Evolutionary conservation across 1,140 invertebrate genomes (phyloP).

Genomic region (Cylas formicarius): DNA sequence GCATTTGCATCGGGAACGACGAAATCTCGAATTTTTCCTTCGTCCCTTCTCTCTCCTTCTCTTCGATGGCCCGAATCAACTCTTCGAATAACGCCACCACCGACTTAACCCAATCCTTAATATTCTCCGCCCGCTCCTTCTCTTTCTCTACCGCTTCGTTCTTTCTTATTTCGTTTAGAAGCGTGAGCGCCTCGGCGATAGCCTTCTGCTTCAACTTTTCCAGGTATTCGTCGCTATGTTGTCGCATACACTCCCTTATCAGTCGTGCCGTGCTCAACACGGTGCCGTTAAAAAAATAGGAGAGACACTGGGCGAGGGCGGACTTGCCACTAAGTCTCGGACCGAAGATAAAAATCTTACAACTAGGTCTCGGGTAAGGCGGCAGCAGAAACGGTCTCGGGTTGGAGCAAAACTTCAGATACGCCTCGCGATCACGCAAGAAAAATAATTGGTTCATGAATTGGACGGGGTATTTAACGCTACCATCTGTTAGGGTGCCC

Average conservation of each 20-base stretch:
- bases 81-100: conserved; percentile 10
- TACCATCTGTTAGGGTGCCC: conserved; percentile 43
- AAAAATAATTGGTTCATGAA: conserved; percentile 55
- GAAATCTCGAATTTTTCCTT: conserved; percentile 24
- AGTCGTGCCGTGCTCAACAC: conserved; percentile 38
- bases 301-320: conserved; percentile 37
- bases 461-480: conserved; percentile 45
- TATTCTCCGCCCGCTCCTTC: conserved; percentile 17
- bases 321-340: conserved; percentile 41
- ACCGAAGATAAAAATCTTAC: conserved; percentile 44
- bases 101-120: conserved; percentile 20
- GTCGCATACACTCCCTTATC: conserved; percentile 32
- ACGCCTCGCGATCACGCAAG: conserved; percentile 43
- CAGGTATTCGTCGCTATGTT: conserved; percentile 37
- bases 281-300: conserved; percentile 30
- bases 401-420: conserved; percentile 48
- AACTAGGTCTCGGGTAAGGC: conserved; percentile 38
- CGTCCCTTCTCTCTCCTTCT: conserved; percentile 17
- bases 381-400: conserved; percentile 48
- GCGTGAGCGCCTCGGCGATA: conserved; percentile 33
- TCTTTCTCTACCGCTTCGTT: conserved; percentile 16
- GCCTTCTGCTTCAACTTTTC: conserved; percentile 40
- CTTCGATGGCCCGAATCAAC: conserved; percentile 5
- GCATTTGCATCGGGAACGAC: conserved; percentile 27
- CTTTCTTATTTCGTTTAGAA: conserved; percentile 18